Base-by-base conservation (phyloP, 2,797 vertebrate genomes). In the Meda fulgida region DNA sequence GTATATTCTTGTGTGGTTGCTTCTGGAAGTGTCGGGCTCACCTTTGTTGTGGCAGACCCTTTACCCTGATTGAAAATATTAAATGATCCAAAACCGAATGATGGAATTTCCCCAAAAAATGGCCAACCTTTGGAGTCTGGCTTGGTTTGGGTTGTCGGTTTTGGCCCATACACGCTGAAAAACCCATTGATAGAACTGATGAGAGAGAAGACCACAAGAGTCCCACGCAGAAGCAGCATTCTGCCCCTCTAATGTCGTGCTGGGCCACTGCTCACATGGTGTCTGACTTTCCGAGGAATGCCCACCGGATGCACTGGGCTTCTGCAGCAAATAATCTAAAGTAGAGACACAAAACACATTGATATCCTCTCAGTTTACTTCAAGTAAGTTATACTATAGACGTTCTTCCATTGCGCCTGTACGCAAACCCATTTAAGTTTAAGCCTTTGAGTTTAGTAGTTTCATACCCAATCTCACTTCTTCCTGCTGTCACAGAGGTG, bases 151-250 rank as follows among this genome's bases (percentile, higher is more conserved):
- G 82, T 7, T 51, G 91, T 92, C 88, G 89, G 90, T 6, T 60
- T 66, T 70, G 87, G 91, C 67, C 92, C 92, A 85, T 92, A 90
- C 0, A 91, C 91, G 3, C 91, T 90, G 48, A 86, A 87, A 79
- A 87, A 87, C 72, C 81, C 90, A 70, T 85, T 88, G 77, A 91
- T 89, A 14, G 75, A 72, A 55, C 65, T 38, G 65, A 94, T 77
- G 73, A 93, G 58, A 53, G 89, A 89, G 86, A 91, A 92, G 84
- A 94, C 73, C 86, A 88, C 85, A 87, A 92, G 77, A 85, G 91
- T 91, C 89, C 72, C 78, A 86, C 85, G 91, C 88, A 93, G 92
- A 87, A 82, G 87, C 90, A 90, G 92, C 95, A 95, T 95, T 87
- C 94, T 95, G 94, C 91, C 92, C 89, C 88, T 90, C 67, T 92